Percentiles rank a stretch among this genome's conserved stretches.
phyloP scores from a whole-genome alignment of 2,797 vertebrate species.

The Micropoecilia bifurca region DNA sequence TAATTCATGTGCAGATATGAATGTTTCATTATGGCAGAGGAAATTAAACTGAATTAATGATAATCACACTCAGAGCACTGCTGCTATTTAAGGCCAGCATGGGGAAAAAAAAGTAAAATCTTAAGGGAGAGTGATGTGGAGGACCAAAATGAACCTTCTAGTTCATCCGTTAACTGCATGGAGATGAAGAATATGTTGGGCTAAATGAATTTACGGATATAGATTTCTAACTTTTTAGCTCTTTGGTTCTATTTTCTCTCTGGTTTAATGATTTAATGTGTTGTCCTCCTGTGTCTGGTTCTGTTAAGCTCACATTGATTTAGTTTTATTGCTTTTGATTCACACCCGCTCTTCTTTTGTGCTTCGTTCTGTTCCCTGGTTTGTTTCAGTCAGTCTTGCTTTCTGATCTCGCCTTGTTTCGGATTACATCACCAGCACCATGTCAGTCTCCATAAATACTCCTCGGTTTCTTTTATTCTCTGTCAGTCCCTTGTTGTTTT shows the following conservation, averaged over 20 bases:
- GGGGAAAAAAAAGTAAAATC: slow-evolving; percentile 1
- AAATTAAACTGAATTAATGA: slow-evolving; percentile 82
- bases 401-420: slow-evolving; percentile 17
- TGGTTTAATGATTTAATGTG: background rate
- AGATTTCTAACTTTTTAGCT: background rate
- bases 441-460: background rate
- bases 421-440: slow-evolving; percentile 13
- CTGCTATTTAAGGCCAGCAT: slow-evolving; percentile 60
- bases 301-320: background rate
- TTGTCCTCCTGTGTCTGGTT: background rate
- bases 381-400: slow-evolving; percentile 7
- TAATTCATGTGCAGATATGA: slow-evolving; percentile 77
- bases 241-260: background rate
- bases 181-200: background rate
- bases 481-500: background rate
- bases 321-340: background rate
- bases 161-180: slow-evolving; percentile 21
- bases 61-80: slow-evolving; percentile 60
- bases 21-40: slow-evolving; percentile 77
- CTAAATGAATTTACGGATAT: background rate
- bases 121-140: slow-evolving; percentile 13
- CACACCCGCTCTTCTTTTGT: background rate
- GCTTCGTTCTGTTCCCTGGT: background rate
- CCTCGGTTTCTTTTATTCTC: background rate
- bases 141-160: slow-evolving; percentile 9